These are phyloP conservation scores for Smittia aterrima DNA, from an alignment of 2,888 invertebrate genomes.

Conservation along the genomic window DNA sequence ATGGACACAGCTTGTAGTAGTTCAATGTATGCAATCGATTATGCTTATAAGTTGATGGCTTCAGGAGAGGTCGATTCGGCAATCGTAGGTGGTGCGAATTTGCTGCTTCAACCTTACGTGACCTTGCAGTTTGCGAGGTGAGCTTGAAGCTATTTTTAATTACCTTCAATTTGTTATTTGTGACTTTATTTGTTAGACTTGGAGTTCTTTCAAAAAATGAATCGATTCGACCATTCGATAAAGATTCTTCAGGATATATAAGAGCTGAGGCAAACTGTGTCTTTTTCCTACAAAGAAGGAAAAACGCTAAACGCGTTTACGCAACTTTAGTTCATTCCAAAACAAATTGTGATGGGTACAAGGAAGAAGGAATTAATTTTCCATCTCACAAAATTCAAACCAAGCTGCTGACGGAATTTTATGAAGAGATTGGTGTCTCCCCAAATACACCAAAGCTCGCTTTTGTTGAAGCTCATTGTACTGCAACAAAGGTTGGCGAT, in stretches of 20 bases:
- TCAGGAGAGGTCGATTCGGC: constrained; percentile 76
- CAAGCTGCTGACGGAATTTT: constrained; percentile 56
- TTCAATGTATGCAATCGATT: constrained; percentile 75
- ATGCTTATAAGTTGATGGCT: constrained; percentile 67
- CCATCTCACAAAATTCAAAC: constrained; percentile 47
- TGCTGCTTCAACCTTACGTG: constrained; percentile 77
- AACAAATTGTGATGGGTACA: constrained; percentile 59
- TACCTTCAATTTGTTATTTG: neutral
- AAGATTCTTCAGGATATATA: constrained; percentile 52
- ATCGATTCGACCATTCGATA: constrained; percentile 41
- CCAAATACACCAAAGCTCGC: constrained; percentile 53
- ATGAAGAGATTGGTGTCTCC: constrained; percentile 56
- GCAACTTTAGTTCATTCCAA: constrained; percentile 57
- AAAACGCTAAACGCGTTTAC: constrained; percentile 56
- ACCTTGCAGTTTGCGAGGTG: constrained; percentile 74
- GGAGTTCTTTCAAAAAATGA: constrained; percentile 30
- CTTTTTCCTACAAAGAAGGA: constrained; percentile 54
- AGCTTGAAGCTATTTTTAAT: neutral
- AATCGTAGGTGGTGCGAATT: constrained; percentile 76
- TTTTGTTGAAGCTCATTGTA: constrained; percentile 63
- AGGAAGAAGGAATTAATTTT: constrained; percentile 46
- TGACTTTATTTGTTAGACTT: neutral
- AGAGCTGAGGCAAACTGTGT: constrained; percentile 55
- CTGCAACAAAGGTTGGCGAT: constrained; percentile 61
- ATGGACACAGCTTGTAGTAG: constrained; percentile 88